These are phyloP conservation scores for Solea senegalensis DNA, from an alignment of 2,113 vertebrate genomes.

Conservation along the genomic window DNA sequence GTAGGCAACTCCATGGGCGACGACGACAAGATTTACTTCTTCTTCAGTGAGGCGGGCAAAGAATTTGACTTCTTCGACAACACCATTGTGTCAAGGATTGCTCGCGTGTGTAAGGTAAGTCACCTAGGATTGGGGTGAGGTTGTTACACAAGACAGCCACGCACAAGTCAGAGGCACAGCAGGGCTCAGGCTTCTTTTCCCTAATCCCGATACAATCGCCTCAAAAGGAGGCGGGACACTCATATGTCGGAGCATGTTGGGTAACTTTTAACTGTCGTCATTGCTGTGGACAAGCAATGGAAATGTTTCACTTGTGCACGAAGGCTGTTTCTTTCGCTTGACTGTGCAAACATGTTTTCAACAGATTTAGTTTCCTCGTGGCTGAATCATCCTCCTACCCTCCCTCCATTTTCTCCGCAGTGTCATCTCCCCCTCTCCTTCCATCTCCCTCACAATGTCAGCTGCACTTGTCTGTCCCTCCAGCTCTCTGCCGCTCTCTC, in stretches of 20 bases:
- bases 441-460: constrained; percentile 71
- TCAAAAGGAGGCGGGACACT: constrained; percentile 30
- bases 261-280: constrained; percentile 16
- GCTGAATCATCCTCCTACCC: constrained; percentile 42
- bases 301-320: constrained; percentile 30
- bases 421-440: constrained; percentile 65
- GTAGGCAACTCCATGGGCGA: constrained; percentile 78
- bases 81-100: constrained; percentile 91
- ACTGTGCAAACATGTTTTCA: constrained; percentile 64
- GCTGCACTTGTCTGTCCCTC: constrained; percentile 68
- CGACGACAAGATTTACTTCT: constrained; percentile 95
- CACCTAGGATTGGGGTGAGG: constrained; percentile 3
- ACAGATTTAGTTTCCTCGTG: constrained; percentile 51
- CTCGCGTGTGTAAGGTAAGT: constrained; percentile 94
- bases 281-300: constrained; percentile 14
- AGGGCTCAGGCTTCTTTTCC: constrained; percentile 16
- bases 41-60: constrained; percentile 94
- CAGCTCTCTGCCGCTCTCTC: constrained; percentile 57
- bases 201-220: constrained; percentile 52
- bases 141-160: neutral
- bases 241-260: constrained; percentile 32
- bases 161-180: constrained; percentile 21
- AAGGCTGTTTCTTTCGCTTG: constrained; percentile 27
- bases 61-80: constrained; percentile 96
- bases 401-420: constrained; percentile 54